Conservation (phyloP, 2,888 invertebrate genomes). For the Coenonympha glycerion region DNA sequence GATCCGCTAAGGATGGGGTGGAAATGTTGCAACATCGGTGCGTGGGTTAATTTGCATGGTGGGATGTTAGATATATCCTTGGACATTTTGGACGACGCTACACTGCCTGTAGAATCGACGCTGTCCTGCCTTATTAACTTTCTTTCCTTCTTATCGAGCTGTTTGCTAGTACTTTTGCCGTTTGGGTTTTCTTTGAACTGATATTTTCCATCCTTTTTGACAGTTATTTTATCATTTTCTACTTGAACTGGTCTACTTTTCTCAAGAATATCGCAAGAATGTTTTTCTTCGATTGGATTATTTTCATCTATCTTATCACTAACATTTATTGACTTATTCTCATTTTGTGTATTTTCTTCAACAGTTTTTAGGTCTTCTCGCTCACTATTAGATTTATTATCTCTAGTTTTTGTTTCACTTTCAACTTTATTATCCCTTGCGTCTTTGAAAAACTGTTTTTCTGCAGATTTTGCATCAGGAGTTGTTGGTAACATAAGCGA, state of each 20-base stretch:
- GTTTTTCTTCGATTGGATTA: too few relatives aligned
- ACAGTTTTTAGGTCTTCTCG: too few relatives aligned
- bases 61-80: slow-evolving; percentile 43
- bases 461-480: slow-evolving; percentile 44
- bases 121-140: slow-evolving; percentile 59
- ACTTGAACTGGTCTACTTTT: too few relatives aligned
- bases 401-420: too few relatives aligned
- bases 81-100: slow-evolving; percentile 54
- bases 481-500: slow-evolving; percentile 58
- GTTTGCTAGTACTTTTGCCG: slow-evolving; percentile 14
- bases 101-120: slow-evolving; percentile 44
- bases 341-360: too few relatives aligned
- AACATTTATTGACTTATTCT: too few relatives aligned
- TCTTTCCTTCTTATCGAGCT: slow-evolving; percentile 34
- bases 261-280: too few relatives aligned
- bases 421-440: slow-evolving; percentile 40
- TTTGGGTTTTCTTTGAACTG: slow-evolving; percentile 31
- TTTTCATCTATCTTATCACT: too few relatives aligned
- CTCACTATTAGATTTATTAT: too few relatives aligned
- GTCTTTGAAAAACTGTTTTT: slow-evolving; percentile 55
- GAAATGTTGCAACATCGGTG: slow-evolving; percentile 55
- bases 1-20: slow-evolving; percentile 58
- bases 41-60: slow-evolving; percentile 44
- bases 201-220: too few relatives aligned
- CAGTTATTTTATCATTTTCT: too few relatives aligned